phyloP scores from a whole-genome alignment of 2,797 vertebrate species.

The Crenichthys baileyi region DNA sequence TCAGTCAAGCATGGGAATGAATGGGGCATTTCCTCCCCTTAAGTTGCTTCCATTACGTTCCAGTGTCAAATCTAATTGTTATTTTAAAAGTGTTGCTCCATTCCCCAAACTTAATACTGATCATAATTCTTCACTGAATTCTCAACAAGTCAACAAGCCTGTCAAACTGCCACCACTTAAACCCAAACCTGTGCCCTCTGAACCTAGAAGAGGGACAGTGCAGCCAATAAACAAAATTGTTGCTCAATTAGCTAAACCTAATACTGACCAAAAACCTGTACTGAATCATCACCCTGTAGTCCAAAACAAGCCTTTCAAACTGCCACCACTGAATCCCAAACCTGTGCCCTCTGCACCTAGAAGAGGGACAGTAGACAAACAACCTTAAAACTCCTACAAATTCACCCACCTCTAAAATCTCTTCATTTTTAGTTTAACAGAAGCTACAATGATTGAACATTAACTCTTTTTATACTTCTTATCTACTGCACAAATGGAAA shows the following conservation, averaged over 20 bases:
- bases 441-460: no score
- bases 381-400: neutral
- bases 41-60: neutral
- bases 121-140: neutral
- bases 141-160: neutral
- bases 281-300: neutral
- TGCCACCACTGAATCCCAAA: neutral
- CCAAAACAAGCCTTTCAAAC: neutral
- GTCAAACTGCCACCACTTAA: neutral
- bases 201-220: no score
- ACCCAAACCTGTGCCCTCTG: neutral
- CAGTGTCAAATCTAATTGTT: neutral
- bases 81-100: neutral
- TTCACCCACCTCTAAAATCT: neutral
- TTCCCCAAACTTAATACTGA: neutral
- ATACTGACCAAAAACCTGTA: no score
- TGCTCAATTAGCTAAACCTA: no score
- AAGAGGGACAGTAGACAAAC: neutral
- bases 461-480: no score
- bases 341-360: neutral
- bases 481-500: no score
- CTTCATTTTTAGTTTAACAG: no score
- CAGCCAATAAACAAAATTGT: neutral
- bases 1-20: neutral
- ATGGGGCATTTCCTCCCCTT: no score